Evolutionary conservation across 1,140 invertebrate species (phyloP).

Genomic region (Tetragnatha versicolor): DNA sequence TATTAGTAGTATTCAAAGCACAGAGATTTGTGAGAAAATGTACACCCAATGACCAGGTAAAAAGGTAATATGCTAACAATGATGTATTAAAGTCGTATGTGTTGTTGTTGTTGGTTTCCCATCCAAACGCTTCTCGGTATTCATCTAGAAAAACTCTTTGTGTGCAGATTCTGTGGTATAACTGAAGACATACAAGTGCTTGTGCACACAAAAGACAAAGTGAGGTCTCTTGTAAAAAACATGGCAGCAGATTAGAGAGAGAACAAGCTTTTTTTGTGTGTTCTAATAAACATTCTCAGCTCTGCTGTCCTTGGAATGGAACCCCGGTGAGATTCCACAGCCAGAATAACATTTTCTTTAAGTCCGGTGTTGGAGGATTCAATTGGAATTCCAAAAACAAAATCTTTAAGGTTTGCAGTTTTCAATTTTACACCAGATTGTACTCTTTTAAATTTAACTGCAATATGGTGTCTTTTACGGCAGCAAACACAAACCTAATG

Average conservation of each 20-base stretch:
- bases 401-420: too few species aligned
- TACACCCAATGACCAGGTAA: constrained; percentile 44
- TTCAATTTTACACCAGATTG: constrained; percentile 92
- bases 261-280: constrained; percentile 12
- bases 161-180: neutral
- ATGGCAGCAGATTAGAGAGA: neutral
- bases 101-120: neutral
- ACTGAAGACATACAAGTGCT: constrained; percentile 49
- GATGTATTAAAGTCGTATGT: neutral
- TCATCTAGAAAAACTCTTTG: constrained; percentile 48
- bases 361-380: constrained; percentile 11
- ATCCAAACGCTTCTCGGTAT: neutral
- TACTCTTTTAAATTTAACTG: constrained; percentile 98
- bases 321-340: neutral
- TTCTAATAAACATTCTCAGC: constrained; percentile 18
- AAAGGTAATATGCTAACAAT: constrained; percentile 51
- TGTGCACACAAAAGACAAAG: constrained; percentile 51
- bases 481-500: constrained; percentile 99
- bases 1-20: constrained; percentile 24
- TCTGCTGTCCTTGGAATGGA: neutral
- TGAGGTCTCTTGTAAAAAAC: constrained; percentile 31
- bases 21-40: constrained; percentile 43
- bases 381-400: constrained; percentile 2
- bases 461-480: constrained; percentile 99
- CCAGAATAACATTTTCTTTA: constrained; percentile 8